A percentile compares a stretch with the other conserved stretches of the same genome.
Evolutionary conservation across 2,888 invertebrate species (phyloP).

Genomic region (Standfussiana lucernea): DNA sequence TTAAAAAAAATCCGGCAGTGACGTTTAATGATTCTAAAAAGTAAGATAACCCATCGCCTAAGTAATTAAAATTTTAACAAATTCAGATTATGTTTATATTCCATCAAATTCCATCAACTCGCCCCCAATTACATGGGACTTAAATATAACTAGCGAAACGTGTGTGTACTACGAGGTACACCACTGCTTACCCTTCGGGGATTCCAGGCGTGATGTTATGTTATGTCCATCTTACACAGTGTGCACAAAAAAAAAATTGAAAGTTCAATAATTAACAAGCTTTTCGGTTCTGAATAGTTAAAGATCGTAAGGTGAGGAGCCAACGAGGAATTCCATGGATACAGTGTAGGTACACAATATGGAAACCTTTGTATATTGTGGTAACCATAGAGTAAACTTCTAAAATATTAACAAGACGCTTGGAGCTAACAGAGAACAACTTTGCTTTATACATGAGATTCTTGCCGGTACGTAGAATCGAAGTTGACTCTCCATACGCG

Average conservation of each 20-base stretch:
- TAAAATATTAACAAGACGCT: slow-evolving; percentile 35
- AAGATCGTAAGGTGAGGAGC: neutral
- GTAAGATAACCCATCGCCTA: neutral
- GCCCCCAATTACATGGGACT: no score
- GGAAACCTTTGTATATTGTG: neutral
- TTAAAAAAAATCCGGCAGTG: neutral
- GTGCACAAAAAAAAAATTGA: neutral
- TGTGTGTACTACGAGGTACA: no score
- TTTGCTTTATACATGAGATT: slow-evolving; percentile 17
- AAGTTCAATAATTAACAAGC: neutral
- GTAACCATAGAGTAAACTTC: slow-evolving; percentile 24
- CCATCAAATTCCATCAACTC: fast-evolving
- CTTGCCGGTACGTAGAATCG: slow-evolving; percentile 22
- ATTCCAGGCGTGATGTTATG: no score
- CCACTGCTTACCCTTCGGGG: no score
- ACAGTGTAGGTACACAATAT: neutral
- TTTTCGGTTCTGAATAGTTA: neutral
- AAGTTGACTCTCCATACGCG: slow-evolving; percentile 13
- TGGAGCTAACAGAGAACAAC: slow-evolving; percentile 26
- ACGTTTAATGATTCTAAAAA: neutral
- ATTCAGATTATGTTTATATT: neutral
- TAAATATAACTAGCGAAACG: no score
- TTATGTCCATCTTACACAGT: no score
- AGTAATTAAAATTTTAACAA: neutral
- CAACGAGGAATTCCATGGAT: slow-evolving; percentile 5